These are phyloP conservation scores for Opisthograptis luteolata DNA, from an alignment of 2,888 invertebrate genomes.

Conservation along the genomic window DNA sequence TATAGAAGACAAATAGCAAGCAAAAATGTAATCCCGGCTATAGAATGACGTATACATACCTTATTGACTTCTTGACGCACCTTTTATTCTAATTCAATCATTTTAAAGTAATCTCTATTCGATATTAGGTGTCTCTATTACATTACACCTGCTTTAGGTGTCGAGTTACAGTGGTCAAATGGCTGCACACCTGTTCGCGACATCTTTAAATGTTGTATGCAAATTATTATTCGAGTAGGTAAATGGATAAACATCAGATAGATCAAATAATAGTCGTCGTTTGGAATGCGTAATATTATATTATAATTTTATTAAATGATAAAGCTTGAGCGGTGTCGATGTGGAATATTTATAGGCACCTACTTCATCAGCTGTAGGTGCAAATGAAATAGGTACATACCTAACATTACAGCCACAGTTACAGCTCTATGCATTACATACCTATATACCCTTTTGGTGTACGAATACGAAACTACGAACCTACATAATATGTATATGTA, in stretches of 20 bases:
- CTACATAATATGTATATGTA: no score
- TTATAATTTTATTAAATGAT: conserved; percentile 11
- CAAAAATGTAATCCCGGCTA: no score
- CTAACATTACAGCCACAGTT: no score
- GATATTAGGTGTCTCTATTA: conserved; percentile 39
- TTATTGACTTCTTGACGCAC: no score
- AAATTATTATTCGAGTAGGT: conserved; percentile 29
- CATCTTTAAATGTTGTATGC: conserved; percentile 41
- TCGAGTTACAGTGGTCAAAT: conserved; percentile 59
- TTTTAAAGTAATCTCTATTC: conserved; percentile 28
- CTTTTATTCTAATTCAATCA: conserved; percentile 15
- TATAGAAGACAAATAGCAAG: no score
- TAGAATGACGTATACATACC: no score
- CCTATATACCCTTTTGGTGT: no score
- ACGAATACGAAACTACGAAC: no score
- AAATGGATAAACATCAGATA: conserved; percentile 24
- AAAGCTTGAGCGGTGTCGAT: neutral
- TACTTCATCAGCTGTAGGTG: no score
- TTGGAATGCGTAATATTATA: conserved; percentile 12
- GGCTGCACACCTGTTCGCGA: conserved; percentile 59
- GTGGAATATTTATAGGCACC: no score
- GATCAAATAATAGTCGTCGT: conserved; percentile 1
- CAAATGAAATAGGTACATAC: no score
- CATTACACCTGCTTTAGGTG: conserved; percentile 60
- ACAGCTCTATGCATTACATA: no score